Conservation (phyloP, 2,888 invertebrate genomes). For the Biston stratarius region DNA sequence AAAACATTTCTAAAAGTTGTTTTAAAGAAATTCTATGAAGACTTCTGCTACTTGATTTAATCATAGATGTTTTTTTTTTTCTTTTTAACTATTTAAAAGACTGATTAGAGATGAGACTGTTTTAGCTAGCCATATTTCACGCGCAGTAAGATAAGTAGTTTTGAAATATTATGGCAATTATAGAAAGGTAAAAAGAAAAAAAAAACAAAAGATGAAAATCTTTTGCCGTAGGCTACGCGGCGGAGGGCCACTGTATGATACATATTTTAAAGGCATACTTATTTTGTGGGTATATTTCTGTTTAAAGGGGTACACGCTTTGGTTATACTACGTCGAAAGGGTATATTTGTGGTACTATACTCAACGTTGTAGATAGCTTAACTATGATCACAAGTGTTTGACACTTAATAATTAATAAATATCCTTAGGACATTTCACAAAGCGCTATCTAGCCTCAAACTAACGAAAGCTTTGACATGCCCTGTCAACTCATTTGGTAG, state of each 20-base stretch:
- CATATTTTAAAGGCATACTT: constrained; percentile 61
- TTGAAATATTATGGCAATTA: constrained; percentile 76
- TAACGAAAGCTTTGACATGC: too few species aligned
- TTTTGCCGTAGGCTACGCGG: constrained; percentile 65
- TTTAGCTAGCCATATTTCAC: constrained; percentile 64
- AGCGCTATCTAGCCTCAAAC: too few species aligned
- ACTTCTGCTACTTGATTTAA: neutral
- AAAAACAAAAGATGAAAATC: constrained; percentile 72
- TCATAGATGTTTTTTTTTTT: neutral
- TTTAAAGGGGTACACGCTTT: neutral
- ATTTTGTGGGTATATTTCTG: constrained; percentile 6
- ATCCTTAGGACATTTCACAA: too few species aligned
- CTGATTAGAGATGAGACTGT: constrained; percentile 29
- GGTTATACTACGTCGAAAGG: too few species aligned
- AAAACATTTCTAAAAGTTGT: too few species aligned
- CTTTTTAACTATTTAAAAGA: constrained; percentile 3
- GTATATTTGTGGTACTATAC: too few species aligned
- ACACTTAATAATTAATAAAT: too few species aligned
- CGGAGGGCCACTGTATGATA: constrained; percentile 81
- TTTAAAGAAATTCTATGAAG: neutral
- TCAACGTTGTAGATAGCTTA: too few species aligned
- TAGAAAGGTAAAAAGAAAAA: constrained; percentile 67
- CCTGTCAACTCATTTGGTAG: too few species aligned
- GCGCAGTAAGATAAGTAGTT: constrained; percentile 56
- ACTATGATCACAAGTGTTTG: too few species aligned